phyloP scores from a whole-genome alignment of 2,797 vertebrate genomes.

The Spinibarbus caldwelli region DNA sequence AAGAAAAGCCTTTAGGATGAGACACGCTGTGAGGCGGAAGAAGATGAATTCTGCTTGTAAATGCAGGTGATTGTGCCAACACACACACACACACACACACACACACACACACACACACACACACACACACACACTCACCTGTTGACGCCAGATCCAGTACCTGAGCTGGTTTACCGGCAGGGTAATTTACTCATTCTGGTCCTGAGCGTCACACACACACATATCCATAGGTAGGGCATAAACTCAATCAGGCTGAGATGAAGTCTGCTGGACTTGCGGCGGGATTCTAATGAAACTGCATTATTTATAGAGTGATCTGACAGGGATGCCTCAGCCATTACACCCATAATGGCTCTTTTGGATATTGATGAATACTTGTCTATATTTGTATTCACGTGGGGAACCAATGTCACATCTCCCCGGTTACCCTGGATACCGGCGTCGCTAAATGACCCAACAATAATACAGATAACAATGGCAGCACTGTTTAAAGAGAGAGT shows the following conservation, averaged over 20 bases:
- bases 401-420: slow-evolving; percentile 68
- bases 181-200: slow-evolving; percentile 48
- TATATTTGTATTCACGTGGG: slow-evolving; percentile 75
- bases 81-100: not conserved
- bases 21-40: not conserved
- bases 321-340: slow-evolving; percentile 68
- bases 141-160: slow-evolving; percentile 7
- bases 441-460: slow-evolving; percentile 75
- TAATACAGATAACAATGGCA: slow-evolving; percentile 74
- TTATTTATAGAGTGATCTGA: slow-evolving; percentile 72
- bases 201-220: not conserved
- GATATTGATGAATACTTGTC: slow-evolving; percentile 75
- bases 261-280: slow-evolving; percentile 32
- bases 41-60: slow-evolving; percentile 22
- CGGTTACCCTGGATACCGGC: slow-evolving; percentile 73
- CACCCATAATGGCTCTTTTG: slow-evolving; percentile 72
- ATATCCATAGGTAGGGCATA: not conserved
- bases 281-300: slow-evolving; percentile 69
- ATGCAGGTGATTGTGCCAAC: slow-evolving; percentile 27
- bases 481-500: slow-evolving; percentile 66
- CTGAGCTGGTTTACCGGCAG: slow-evolving; percentile 12
- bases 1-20: slow-evolving; percentile 37
- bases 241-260: slow-evolving; percentile 28
- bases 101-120: too few species aligned
- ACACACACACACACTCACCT: not conserved